Conservation (phyloP, 30 jellyfish, hydroid and myxozoan genomes). For the Hydractinia symbiolongicarpus region DNA sequence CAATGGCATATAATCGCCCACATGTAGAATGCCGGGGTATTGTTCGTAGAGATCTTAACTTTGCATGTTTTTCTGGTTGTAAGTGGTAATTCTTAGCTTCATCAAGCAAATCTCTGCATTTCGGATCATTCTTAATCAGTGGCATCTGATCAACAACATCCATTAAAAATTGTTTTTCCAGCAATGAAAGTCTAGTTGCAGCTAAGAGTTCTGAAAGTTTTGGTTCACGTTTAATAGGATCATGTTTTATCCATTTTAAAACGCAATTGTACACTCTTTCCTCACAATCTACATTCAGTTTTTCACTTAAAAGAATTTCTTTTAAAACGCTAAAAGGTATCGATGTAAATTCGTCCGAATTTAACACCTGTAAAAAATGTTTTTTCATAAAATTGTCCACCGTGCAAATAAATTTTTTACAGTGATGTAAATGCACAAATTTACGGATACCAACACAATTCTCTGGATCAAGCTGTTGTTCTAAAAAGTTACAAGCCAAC, state of each 20-base stretch:
- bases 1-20: slow-evolving; percentile 87
- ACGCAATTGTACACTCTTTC: slow-evolving; percentile 70
- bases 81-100: slow-evolving; percentile 95
- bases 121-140: slow-evolving; percentile 51
- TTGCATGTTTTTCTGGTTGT: slow-evolving; percentile 57
- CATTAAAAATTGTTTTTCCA: slow-evolving; percentile 62
- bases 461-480: slow-evolving; percentile 61
- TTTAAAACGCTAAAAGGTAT: slow-evolving; percentile 55
- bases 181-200: slow-evolving; percentile 60
- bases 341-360: slow-evolving; percentile 59
- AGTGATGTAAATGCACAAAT: slow-evolving; percentile 68
- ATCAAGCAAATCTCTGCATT: slow-evolving; percentile 79
- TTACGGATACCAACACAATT: slow-evolving; percentile 83
- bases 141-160: slow-evolving; percentile 64
- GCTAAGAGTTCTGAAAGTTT: slow-evolving; percentile 37
- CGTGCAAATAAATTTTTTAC: slow-evolving; percentile 43
- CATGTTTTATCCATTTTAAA: slow-evolving; percentile 85
- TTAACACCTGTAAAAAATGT: slow-evolving; percentile 66
- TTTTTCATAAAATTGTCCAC: slow-evolving; percentile 59
- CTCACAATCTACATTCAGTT: slow-evolving; percentile 52
- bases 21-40: slow-evolving; percentile 71
- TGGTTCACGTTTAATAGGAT: slow-evolving; percentile 34
- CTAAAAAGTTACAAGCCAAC: slow-evolving; percentile 83
- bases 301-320: slow-evolving; percentile 59
- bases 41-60: slow-evolving; percentile 58